Conservation (phyloP, 2,113 vertebrate species). For the Salvator merianae region DNA sequence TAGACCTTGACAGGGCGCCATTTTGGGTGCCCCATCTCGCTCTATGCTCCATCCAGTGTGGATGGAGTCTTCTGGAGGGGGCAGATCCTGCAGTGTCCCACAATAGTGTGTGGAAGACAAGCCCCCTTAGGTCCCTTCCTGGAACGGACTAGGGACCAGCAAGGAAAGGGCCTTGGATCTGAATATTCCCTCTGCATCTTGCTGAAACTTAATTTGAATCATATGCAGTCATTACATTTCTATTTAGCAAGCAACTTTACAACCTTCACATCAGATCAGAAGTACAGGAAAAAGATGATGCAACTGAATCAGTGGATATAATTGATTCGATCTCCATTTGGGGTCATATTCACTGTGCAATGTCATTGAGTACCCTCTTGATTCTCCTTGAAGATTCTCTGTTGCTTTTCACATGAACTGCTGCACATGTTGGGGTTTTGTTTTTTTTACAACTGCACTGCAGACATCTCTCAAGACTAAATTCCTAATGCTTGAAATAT, state of each 20-base stretch:
- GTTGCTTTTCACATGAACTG: slow-evolving; percentile 54
- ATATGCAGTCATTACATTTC: neutral
- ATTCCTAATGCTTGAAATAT: slow-evolving; percentile 41
- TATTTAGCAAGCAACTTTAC: neutral
- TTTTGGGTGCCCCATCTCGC: no score
- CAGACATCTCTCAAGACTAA: slow-evolving; percentile 18
- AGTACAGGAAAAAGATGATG: neutral
- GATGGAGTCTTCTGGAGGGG: no score
- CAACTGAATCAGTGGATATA: neutral
- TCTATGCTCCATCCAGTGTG: no score
- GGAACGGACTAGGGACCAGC: no score
- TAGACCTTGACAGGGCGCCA: no score
- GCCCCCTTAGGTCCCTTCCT: no score
- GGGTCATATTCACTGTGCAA: neutral
- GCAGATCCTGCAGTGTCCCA: no score
- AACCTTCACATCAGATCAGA: neutral
- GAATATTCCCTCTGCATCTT: neutral
- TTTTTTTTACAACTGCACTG: slow-evolving; percentile 46
- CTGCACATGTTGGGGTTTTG: slow-evolving; percentile 51
- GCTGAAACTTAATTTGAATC: neutral
- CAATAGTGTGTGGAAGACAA: no score
- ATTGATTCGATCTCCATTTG: neutral
- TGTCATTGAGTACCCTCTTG: neutral
- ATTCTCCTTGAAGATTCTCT: slow-evolving; percentile 13
- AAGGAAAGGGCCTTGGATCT: no score